Conservation (phyloP, 2,113 vertebrate genomes). For the Etheostoma cragini region DNA sequence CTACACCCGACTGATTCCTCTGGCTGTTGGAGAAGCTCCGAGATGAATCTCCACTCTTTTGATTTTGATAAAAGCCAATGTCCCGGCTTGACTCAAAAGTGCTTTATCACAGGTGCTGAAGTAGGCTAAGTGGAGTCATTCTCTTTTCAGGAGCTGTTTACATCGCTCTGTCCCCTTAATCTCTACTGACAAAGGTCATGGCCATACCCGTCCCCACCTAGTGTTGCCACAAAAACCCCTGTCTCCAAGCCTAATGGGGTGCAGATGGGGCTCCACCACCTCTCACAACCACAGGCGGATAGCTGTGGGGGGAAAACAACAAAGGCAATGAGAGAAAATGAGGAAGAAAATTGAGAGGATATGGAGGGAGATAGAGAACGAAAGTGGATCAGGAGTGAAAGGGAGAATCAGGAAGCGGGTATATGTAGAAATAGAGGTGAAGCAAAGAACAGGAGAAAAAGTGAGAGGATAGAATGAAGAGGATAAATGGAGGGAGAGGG, state of each 20-base stretch:
- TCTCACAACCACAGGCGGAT: slow-evolving; percentile 4
- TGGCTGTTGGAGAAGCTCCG: not conserved
- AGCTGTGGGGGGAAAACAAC: slow-evolving; percentile 31
- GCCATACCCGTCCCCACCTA: slow-evolving; percentile 11
- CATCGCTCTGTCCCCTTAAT: slow-evolving; percentile 33
- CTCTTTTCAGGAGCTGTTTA: slow-evolving; percentile 35
- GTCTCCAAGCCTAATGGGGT: slow-evolving; percentile 47
- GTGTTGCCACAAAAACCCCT: slow-evolving; percentile 22
- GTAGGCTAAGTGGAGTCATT: slow-evolving; percentile 4
- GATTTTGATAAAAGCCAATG: slow-evolving; percentile 17
- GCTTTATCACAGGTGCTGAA: slow-evolving; percentile 9
- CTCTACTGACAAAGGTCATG: slow-evolving; percentile 37
- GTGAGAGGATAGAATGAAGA: not conserved
- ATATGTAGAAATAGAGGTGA: slow-evolving; percentile 25
- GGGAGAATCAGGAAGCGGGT: not conserved
- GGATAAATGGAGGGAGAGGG: slow-evolving; percentile 20
- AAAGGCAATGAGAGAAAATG: slow-evolving; percentile 52
- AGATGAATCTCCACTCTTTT: not conserved
- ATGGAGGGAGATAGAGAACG: slow-evolving; percentile 10
- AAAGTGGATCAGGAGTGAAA: not conserved
- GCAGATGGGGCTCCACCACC: slow-evolving; percentile 40
- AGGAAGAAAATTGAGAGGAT: slow-evolving; percentile 39
- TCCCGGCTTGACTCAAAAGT: not conserved
- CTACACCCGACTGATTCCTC: not conserved
- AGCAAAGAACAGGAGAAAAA: not conserved